Conservation (phyloP, 2,113 vertebrate genomes). For the Prinia subflava region DNA sequence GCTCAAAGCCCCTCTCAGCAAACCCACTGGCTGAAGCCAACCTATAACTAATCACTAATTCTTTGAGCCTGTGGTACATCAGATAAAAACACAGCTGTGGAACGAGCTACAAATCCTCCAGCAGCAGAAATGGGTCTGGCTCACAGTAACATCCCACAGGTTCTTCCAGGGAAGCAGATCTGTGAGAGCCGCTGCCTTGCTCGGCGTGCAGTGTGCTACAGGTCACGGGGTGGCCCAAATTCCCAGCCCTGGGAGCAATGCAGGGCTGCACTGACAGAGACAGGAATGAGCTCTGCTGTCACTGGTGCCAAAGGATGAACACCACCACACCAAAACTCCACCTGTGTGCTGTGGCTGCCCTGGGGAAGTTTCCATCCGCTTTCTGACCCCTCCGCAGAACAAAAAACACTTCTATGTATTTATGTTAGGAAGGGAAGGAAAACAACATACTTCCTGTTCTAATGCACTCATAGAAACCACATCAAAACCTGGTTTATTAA, state of each 20-base stretch:
- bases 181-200: background rate
- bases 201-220: background rate
- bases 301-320: background rate
- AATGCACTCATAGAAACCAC: rapidly evolving
- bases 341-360: background rate
- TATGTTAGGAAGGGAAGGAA: background rate
- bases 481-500: background rate
- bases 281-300: background rate
- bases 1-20: background rate
- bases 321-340: background rate
- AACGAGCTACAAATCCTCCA: background rate
- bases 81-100: background rate
- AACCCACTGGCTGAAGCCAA: background rate
- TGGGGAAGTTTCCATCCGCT: background rate
- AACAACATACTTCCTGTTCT: background rate
- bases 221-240: rapidly evolving
- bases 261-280: background rate
- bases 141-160: background rate
- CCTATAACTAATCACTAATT: background rate
- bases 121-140: background rate
- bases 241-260: background rate
- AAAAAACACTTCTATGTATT: background rate
- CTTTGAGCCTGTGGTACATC: background rate
- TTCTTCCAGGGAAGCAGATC: background rate
- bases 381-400: background rate